Base-by-base conservation (phyloP, 2,797 vertebrate genomes). In the Pseudochirops cupreus region DNA sequence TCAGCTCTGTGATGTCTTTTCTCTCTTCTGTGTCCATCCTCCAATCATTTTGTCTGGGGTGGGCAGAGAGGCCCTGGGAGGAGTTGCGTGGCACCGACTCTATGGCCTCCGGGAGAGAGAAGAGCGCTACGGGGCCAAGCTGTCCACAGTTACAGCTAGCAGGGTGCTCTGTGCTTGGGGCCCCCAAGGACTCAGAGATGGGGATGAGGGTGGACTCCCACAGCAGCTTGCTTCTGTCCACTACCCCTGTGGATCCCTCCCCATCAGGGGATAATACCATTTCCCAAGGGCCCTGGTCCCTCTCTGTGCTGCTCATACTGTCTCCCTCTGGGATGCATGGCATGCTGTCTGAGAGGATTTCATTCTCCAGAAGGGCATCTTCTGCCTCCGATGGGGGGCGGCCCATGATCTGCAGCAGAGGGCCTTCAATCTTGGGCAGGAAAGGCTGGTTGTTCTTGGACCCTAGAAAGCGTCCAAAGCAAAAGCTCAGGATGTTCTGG, bases 401-500 rank as follows among this genome's bases (percentile, higher is more conserved):
- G 39, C 74, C 74, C 74, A 87, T 87, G 74, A 87, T 87, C 9
- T 87, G 74, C 39, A 87, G 39, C 39, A 87, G 74, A 87, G 74
- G 74, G 74, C 74, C 39, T 87, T 87, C 74, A 50, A 50, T 87
- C 74, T 87, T 50, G 74, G 74, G 39, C 74, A 87, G 74, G 74
- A 87, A 87, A 46, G 74, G 74, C 39, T 87, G 74, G 74, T 39
- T 87, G 74, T n/a, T 92, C 28, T 91, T 92, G 14, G 93, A 56
- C 56, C 59, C 62, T 93, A 59, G 93, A 91, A 92, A 52, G 91
- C 94, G 82, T 16, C 94, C 96, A 93, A 95, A 94, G 58, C 94
- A 97, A 94, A 95, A 96, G 91, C 93, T 95, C 93, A 97, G 55
- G 94, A 97, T 94, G 82, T 89, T 96, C 31, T 95, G 74, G 95